These are phyloP conservation scores for Brachyistius frenatus DNA, from an alignment of 2,113 vertebrate genomes.

Conservation along the genomic window DNA sequence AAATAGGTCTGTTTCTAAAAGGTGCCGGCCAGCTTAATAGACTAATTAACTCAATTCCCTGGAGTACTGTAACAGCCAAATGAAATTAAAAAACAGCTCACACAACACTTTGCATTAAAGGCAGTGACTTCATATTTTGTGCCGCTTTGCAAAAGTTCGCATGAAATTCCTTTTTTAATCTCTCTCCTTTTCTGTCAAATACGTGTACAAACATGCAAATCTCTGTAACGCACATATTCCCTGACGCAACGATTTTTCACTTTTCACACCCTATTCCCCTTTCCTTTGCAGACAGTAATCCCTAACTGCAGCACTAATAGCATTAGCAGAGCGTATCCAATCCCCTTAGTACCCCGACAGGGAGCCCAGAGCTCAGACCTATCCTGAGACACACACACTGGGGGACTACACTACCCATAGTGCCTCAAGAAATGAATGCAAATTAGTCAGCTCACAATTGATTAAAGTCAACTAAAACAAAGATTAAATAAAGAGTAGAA, in stretches of 20 bases:
- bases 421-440: constrained; percentile 41
- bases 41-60: constrained; percentile 75
- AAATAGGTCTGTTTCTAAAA: constrained; percentile 60
- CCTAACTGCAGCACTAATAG: constrained; percentile 75
- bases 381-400: constrained; percentile 55
- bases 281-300: constrained; percentile 78
- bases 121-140: constrained; percentile 41
- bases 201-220: constrained; percentile 62
- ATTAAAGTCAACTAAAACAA: constrained; percentile 32
- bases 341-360: constrained; percentile 69
- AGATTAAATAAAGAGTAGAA: background rate
- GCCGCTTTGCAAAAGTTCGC: constrained; percentile 25
- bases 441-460: constrained; percentile 2
- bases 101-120: constrained; percentile 58
- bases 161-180: constrained; percentile 34
- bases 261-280: constrained; percentile 67
- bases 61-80: constrained; percentile 59
- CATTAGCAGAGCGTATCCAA: constrained; percentile 82
- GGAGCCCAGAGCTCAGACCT: constrained; percentile 61
- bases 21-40: constrained; percentile 62
- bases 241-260: constrained; percentile 58
- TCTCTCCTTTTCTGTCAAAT: constrained; percentile 23
- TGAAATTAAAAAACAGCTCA: constrained; percentile 60
- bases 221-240: constrained; percentile 47
- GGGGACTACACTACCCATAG: constrained; percentile 72